Conservation (phyloP, 2,888 invertebrate species). For the Chymomyza caudatula region DNA sequence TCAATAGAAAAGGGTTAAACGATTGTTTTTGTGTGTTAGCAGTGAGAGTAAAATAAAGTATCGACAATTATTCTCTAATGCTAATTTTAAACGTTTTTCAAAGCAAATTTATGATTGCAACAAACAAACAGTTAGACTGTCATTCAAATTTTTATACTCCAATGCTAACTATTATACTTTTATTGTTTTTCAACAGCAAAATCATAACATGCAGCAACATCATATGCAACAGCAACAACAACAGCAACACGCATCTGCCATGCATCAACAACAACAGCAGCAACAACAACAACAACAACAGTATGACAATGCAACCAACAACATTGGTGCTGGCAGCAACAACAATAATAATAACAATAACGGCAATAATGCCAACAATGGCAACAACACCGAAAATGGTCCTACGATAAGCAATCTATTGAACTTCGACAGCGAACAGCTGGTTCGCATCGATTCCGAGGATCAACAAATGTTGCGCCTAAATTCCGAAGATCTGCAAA, state of each 20-base stretch:
- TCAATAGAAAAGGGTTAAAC: too few species aligned
- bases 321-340: slow-evolving; percentile 17
- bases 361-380: slow-evolving; percentile 18
- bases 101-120: too few species aligned
- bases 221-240: slow-evolving; percentile 48
- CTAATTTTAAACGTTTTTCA: too few species aligned
- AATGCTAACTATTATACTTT: too few species aligned
- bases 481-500: slow-evolving; percentile 79
- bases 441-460: slow-evolving; percentile 79
- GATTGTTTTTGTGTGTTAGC: too few species aligned
- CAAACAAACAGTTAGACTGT: too few species aligned
- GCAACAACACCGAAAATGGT: slow-evolving; percentile 64
- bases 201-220: slow-evolving; percentile 50
- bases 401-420: slow-evolving; percentile 76
- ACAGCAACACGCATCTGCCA: slow-evolving; percentile 51
- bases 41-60: too few species aligned
- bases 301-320: not conserved
- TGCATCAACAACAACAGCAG: slow-evolving; percentile 52
- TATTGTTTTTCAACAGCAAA: slow-evolving; percentile 22
- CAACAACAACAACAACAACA: slow-evolving; percentile 4
- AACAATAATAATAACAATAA: slow-evolving; percentile 24
- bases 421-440: slow-evolving; percentile 79
- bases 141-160: too few species aligned
- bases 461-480: slow-evolving; percentile 79
- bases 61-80: too few species aligned